phyloP scores from a whole-genome alignment of 1,140 invertebrate species.

The Nasonia longicornis region DNA sequence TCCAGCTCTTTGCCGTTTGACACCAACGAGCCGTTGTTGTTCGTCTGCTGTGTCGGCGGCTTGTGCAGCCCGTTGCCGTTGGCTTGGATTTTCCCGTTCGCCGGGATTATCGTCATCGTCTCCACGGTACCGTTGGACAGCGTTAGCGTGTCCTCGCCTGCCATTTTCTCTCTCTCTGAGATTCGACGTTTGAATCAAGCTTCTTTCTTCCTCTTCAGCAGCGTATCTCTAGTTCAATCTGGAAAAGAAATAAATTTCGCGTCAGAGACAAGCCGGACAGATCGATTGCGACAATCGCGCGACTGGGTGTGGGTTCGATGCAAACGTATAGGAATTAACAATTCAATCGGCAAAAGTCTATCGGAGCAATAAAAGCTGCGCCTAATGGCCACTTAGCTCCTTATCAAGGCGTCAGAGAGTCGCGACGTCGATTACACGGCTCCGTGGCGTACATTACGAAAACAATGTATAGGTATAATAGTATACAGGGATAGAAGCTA shows the following conservation, averaged over 20 bases:
- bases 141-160: conserved; percentile 61
- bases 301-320: not conserved
- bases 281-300: no score
- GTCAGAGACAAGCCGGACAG: no score
- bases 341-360: not conserved
- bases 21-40: conserved; percentile 63
- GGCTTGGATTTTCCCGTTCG: conserved; percentile 59
- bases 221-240: not conserved
- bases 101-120: conserved; percentile 58
- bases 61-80: conserved; percentile 62
- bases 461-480: no score
- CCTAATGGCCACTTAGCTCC: not conserved
- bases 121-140: conserved; percentile 59
- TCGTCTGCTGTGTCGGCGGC: conserved; percentile 54
- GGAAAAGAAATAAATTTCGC: not conserved
- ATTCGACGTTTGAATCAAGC: not conserved
- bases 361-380: not conserved
- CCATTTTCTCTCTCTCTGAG: conserved; percentile 54
- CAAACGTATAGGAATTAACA: not conserved
- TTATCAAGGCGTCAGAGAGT: not conserved
- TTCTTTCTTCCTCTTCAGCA: not conserved
- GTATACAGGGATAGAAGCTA: not conserved
- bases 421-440: not conserved
- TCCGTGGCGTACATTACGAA: no score
- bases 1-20: conserved; percentile 62